Base-by-base conservation (phyloP, 2,888 invertebrate species). In the Orchestes rusci region DNA sequence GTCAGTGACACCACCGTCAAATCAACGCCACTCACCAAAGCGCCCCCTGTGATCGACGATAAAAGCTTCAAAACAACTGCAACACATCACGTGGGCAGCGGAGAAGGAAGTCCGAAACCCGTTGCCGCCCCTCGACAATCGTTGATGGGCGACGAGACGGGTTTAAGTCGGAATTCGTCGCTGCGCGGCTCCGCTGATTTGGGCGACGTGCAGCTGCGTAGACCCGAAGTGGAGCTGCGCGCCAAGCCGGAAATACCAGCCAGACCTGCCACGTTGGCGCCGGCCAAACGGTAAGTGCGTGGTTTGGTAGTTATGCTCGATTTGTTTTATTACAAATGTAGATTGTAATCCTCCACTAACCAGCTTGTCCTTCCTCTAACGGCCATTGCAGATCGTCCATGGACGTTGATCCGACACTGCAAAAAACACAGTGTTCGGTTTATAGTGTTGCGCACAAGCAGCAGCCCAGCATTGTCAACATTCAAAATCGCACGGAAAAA, bases 171-270 rank as follows among this genome's bases (percentile, higher is more conserved):
- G 13, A 53, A 42, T 37, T 46, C 55, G 1, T 53, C 56, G 13
- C 43, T 50, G 16, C 38, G 48, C 13, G 48, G 45, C 34, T 17
- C 36, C 16, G 13, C 17, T 29, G 54, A 57, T 4, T 54, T 50
- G 36, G 47, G 48, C 3, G 53, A 66, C 41, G 76, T 79, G 32
- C 73, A 73, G 59, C 63, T 80, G 52, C 72, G 80, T 17, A 63
- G 62, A 50, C 69, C 68, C 39, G 63, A 62, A 56, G 61, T 65
- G 47, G 62, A 65, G 7, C 70, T 70, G 46, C 58, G 70, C 18
- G 66, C 76, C 62, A 89, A 89, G 67, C 89, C 89, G 4, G 83
- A 82, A 38, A 78, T 89, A 3, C 89, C 89, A 37, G 86, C 87
- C 65, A 74, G 89, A 43, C 88, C 88, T 12, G 79, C 82, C 29